Evolutionary conservation across 2,113 vertebrate species (phyloP).

Genomic region (Physeter macrocephalus): DNA sequence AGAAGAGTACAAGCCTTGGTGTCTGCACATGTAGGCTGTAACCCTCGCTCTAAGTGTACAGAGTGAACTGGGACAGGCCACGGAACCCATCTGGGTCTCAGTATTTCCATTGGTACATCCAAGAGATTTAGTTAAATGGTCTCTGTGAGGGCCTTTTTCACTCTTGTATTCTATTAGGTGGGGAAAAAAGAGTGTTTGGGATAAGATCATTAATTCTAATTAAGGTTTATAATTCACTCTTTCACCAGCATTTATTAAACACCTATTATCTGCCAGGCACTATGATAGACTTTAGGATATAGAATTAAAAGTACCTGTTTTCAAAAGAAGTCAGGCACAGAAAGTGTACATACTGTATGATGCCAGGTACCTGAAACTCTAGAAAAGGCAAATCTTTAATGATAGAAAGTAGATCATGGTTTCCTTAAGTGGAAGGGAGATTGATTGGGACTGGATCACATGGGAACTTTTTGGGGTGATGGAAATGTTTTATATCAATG

Average conservation of each 20-base stretch:
- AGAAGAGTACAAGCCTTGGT: not conserved
- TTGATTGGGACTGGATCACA: not conserved
- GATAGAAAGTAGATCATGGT: not conserved
- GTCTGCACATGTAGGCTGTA: not conserved
- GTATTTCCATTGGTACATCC: not conserved
- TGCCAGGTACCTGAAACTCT: not conserved
- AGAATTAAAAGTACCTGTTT: not conserved
- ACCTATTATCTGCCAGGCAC: not conserved
- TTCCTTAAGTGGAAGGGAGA: not conserved
- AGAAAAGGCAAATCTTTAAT: not conserved
- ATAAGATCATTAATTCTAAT: not conserved
- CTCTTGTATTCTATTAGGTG: not conserved
- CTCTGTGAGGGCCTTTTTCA: not conserved
- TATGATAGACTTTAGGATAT: not conserved
- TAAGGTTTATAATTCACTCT: not conserved
- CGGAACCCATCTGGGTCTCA: not conserved
- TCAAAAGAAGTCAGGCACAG: not conserved
- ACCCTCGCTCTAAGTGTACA: not conserved
- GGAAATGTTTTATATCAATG: not conserved
- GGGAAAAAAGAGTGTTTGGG: not conserved
- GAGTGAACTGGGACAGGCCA: not conserved
- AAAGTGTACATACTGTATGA: not conserved
- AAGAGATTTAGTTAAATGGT: not conserved
- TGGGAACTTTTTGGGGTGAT: not conserved
- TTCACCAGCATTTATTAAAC: not conserved